Base-by-base conservation (phyloP, 2,113 vertebrate species). In the Poeciliopsis prolifica region DNA sequence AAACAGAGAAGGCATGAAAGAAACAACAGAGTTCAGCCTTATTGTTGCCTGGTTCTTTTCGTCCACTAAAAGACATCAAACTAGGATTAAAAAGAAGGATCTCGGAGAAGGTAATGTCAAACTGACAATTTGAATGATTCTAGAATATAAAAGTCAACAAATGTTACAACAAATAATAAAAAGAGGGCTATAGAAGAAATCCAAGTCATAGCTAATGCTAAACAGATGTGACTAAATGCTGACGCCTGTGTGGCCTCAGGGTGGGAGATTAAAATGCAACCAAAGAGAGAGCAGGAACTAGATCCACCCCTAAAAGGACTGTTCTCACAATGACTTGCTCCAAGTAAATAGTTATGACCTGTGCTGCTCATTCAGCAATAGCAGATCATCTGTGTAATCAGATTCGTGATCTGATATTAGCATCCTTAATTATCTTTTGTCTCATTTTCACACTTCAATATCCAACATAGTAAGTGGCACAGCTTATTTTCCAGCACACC, bases 131-230 rank as follows among this genome's bases (percentile, higher is more conserved):
- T 61, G 37, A 13, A 58, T 28, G 13, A 65, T n/a, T 14, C 1
- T 17, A n/a, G 33, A 15, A 29, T 37, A 6, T 28, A n/a, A 51
- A 66, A n/a, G n/a, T 63, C 40, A 19, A 31, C 31, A 0, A 29
- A 37, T 48, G 22, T 3, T 51, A 63, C 75, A 68, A 19, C 61
- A 74, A 35, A 31, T 19, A 17, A 29, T 29, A 66, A 29, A 28
- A 1, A 31, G 29, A 28, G 26, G 35, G 44, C 17, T 48, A 60
- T 8, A 17, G 61, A 66, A 89, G 69, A 90, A 88, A 81, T 88
- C 83, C 88, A 86, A 92, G 87, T 90, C 92, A 91, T 73, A 70
- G 66, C 77, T 88, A 86, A 93, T 89, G 78, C 68, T 84, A 80
- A 92, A 78, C 92, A 93, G 86, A 92, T 93, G 91, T 87, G 86